phyloP scores from a whole-genome alignment of 2,797 vertebrate genomes.

The Lagorchestes hirsutus region DNA sequence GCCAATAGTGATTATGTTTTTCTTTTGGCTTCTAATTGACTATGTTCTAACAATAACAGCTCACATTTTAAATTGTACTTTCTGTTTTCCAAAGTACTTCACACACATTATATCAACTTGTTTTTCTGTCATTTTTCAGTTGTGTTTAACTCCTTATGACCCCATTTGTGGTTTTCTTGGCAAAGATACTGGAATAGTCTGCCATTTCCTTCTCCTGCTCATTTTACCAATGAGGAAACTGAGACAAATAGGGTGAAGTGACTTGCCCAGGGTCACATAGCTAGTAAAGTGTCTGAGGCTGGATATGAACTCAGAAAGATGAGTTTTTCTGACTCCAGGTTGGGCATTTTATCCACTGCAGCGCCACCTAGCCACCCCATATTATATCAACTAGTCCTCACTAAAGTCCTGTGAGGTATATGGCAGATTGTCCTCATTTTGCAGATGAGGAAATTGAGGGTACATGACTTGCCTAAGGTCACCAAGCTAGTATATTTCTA shows the following conservation, averaged over 20 bases:
- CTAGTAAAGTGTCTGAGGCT: neutral
- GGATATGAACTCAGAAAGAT: neutral
- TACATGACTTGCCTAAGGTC: neutral
- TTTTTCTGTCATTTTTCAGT: neutral
- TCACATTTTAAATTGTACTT: neutral
- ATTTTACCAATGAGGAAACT: too few relatives aligned
- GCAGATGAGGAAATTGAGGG: neutral
- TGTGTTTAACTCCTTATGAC: too few relatives aligned
- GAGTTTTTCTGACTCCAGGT: neutral
- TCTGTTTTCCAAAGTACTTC: neutral
- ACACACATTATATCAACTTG: neutral
- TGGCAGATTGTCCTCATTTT: neutral
- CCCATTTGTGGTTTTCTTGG: too few relatives aligned
- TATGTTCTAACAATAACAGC: neutral
- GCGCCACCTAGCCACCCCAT: neutral
- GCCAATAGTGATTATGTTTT: neutral
- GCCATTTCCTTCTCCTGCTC: too few relatives aligned
- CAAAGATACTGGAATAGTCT: too few relatives aligned
- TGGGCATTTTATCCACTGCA: neutral
- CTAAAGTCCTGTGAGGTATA: neutral
- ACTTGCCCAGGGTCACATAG: neutral
- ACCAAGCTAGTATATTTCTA: neutral
- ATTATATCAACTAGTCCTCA: neutral
- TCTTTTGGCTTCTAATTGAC: neutral
- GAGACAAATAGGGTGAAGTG: too few relatives aligned